Base-by-base conservation (phyloP, 2,888 invertebrate genomes). In the Sinotaia quadrata region DNA sequence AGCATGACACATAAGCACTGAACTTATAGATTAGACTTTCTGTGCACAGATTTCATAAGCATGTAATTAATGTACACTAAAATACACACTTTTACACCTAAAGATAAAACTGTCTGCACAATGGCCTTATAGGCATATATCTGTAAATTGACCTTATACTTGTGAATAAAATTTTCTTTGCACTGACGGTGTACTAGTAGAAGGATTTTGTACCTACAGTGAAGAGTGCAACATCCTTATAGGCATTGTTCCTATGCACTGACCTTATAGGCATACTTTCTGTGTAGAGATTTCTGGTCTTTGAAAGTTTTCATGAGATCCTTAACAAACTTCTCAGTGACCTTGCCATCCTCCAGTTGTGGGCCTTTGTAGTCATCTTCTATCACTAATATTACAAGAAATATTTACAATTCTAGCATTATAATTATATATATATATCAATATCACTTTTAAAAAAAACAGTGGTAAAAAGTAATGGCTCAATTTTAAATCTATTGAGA, bases 291-390 rank as follows among this genome's bases (percentile, higher is more conserved):
- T 85, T 95, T 95, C 89, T 98, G 94, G 65, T 93, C 92, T 89
- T 94, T 95, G 88, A 94, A 99, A 85, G 93, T 92, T 77, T 94
- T 92, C 92, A 98, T 93, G 66, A 99, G 91, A 65, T 95, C 93
- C 68, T 92, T 91, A 91, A 97, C 94, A 89, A 99, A 99, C 79
- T 94, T 91, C 63, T 93, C 84, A 0, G 97, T 97, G 1, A 99
- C 95, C 89, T 93, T 84, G 0, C 94, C 95, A 63, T 86, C 82
- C 21, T 87, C 86, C 72, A 99, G 89, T 81, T 92, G 91, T 59
- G 99, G 99, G 36, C 99, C 99, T 60, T 91, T 91, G 85, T 99
- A 99, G 85, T 95, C 94, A 85, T 95, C 94, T 90, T 98, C 98
- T 85, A 99, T 95, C 21, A 93, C 97, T 97, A 87, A 27, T 69